Percentiles rank a stretch among this genome's conserved stretches.
phyloP scores from a whole-genome alignment of 2,113 vertebrate species.

The Romanogobio albipinnatus region DNA sequence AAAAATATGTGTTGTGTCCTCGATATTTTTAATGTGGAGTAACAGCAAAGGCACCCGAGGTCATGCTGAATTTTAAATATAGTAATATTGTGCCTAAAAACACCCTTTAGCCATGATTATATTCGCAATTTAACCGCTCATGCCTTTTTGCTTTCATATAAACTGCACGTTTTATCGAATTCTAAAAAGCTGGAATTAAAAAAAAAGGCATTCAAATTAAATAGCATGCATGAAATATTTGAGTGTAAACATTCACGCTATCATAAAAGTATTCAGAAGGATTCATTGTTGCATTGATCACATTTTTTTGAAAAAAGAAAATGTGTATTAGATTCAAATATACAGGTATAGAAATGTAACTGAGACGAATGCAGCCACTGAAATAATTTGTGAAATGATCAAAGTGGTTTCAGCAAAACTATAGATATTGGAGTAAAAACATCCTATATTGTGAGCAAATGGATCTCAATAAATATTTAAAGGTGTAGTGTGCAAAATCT shows the following conservation, averaged over 20 bases:
- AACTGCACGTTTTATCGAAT: not conserved
- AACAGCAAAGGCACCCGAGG: not conserved
- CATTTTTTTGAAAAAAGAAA: not conserved
- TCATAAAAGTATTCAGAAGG: not conserved
- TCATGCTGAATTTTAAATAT: not conserved
- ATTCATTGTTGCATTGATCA: not conserved
- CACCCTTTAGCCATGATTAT: not conserved
- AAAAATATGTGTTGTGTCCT: not conserved
- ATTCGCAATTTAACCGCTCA: not conserved
- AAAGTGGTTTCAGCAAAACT: constrained; percentile 12
- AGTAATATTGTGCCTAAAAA: not conserved
- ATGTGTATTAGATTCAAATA: not conserved
- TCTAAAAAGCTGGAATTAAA: not conserved
- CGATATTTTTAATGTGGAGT: not conserved
- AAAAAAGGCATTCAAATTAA: constrained; percentile 1
- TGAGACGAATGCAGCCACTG: constrained; percentile 8
- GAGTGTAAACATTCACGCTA: constrained; percentile 20
- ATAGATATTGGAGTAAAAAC: not conserved
- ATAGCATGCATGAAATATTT: not conserved
- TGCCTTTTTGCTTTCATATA: not conserved
- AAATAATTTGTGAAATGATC: not conserved
- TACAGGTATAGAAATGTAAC: not conserved
- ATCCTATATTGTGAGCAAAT: not conserved
- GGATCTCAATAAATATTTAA: not conserved
- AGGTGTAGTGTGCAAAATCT: not conserved